phyloP scores from a whole-genome alignment of 1,140 invertebrate species.

The Caenorhabditis latens region DNA sequence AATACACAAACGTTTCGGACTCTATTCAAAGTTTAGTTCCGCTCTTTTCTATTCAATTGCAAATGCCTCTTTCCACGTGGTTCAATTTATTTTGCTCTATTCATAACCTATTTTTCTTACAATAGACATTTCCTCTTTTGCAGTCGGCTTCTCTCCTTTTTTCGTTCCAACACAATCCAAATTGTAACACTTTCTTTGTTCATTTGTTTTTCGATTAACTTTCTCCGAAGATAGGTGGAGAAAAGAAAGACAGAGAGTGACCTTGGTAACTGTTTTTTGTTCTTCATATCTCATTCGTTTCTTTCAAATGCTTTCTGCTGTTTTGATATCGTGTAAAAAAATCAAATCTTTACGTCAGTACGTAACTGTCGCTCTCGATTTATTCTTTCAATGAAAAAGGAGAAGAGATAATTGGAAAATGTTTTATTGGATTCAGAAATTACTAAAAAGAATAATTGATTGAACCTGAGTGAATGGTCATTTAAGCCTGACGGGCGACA shows the following conservation, averaged over 20 bases:
- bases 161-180: conserved; percentile 11
- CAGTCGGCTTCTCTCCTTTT: background rate
- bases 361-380: background rate
- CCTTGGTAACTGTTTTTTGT: conserved; percentile 32
- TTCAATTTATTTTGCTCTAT: conserved; percentile 45
- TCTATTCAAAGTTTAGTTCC: conserved; percentile 21
- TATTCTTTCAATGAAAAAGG: no score
- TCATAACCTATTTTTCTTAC: background rate
- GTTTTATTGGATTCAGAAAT: conserved; percentile 3
- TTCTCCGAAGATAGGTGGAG: conserved; percentile 3
- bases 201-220: conserved; percentile 35
- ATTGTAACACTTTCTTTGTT: conserved; percentile 53
- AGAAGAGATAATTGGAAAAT: background rate
- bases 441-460: background rate
- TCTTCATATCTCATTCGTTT: conserved; percentile 5
- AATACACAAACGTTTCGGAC: conserved; percentile 11
- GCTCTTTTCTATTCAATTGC: conserved; percentile 26
- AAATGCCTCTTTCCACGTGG: conserved; percentile 15
- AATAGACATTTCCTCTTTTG: conserved; percentile 46
- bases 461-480: background rate
- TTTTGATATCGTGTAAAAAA: background rate
- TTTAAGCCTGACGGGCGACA: conserved; percentile 41
- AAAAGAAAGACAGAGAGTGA: background rate
- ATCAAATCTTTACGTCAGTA: background rate
- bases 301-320: background rate